Evolutionary conservation across 2,113 vertebrate species (phyloP).

Genomic region (Eurystomus gularis): DNA sequence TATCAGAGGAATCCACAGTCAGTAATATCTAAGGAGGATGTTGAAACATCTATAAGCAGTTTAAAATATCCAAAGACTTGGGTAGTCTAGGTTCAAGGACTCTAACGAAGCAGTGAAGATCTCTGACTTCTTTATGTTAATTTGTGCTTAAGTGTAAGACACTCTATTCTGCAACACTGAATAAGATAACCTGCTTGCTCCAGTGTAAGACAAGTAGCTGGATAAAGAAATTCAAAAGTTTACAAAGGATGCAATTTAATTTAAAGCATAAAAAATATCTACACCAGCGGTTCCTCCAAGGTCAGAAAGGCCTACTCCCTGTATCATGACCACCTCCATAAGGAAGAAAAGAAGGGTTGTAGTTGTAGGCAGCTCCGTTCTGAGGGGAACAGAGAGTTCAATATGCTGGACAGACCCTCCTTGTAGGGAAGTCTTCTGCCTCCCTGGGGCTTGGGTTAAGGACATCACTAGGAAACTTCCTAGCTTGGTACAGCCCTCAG

Average conservation of each 20-base stretch:
- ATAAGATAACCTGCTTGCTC: background rate
- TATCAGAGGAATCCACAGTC: background rate
- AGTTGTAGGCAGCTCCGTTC: too few relatives aligned
- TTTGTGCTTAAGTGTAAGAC: background rate
- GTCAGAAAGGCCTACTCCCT: too few relatives aligned
- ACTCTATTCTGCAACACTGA: background rate
- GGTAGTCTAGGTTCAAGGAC: background rate
- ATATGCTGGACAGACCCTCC: too few relatives aligned
- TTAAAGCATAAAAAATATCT: background rate
- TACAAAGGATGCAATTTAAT: background rate
- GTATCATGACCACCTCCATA: too few relatives aligned
- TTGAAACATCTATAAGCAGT: background rate
- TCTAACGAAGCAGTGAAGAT: background rate
- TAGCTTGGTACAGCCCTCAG: too few relatives aligned
- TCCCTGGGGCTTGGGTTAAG: too few relatives aligned
- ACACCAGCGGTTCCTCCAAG: too few relatives aligned
- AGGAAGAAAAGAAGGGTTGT: too few relatives aligned
- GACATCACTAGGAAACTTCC: too few relatives aligned
- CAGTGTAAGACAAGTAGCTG: background rate
- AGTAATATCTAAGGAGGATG: background rate
- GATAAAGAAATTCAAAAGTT: background rate
- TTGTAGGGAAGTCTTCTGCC: too few relatives aligned
- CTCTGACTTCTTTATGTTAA: background rate
- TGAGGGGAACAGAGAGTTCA: too few relatives aligned
- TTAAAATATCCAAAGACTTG: background rate